These are phyloP conservation scores for Petrosia ficiformis DNA, from an alignment of 37 sponge, comb jelly and placozoan genomes.

Conservation along the genomic window DNA sequence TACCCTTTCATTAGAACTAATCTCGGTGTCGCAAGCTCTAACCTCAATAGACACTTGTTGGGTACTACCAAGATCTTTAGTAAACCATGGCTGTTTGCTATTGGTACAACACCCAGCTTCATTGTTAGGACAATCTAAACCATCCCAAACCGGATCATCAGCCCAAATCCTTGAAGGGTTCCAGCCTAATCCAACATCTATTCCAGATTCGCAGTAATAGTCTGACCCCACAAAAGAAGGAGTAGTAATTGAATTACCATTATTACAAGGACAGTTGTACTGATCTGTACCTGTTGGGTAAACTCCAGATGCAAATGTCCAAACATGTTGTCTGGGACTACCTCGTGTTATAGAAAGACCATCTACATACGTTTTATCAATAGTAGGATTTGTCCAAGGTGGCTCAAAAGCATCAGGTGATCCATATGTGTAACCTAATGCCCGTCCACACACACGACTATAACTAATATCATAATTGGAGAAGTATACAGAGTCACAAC, in stretches of 20 bases:
- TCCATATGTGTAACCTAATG: conserved; percentile 16
- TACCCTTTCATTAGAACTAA: neutral
- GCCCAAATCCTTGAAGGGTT: neutral
- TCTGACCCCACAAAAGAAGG: conserved; percentile 14
- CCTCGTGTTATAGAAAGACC: conserved; percentile 28
- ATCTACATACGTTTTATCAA: conserved; percentile 24
- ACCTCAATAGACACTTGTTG: neutral
- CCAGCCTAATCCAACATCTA: neutral
- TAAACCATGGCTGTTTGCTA: neutral
- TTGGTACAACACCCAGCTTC: neutral
- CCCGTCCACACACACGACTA: conserved; percentile 33
- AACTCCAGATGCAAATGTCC: conserved; percentile 6
- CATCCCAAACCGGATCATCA: neutral
- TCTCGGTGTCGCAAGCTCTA: neutral
- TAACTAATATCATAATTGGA: too few species aligned
- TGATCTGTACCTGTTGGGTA: neutral
- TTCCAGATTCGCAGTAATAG: conserved; percentile 22
- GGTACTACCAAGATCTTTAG: neutral
- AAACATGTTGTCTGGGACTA: conserved; percentile 18
- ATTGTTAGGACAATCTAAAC: neutral
- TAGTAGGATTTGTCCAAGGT: neutral
- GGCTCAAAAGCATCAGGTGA: conserved; percentile 1
- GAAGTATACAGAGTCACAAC: too few species aligned
- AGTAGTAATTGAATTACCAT: neutral
- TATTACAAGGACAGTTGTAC: neutral